Base-by-base conservation (phyloP, 2,888 invertebrate species). In the Parochlus steinenii region DNA sequence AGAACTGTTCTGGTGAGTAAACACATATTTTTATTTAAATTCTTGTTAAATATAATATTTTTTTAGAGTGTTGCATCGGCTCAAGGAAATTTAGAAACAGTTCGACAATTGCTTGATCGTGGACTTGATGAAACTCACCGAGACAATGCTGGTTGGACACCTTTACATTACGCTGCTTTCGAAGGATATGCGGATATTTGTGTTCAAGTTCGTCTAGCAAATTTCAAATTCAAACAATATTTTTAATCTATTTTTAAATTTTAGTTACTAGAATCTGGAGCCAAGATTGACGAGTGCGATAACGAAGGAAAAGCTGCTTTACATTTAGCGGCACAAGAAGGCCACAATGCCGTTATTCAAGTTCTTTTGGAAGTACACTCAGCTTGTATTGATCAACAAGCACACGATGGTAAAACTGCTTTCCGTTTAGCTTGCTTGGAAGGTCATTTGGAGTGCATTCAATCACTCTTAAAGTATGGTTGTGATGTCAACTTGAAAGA, bases 131-230 rank as follows among this genome's bases (percentile, higher is more conserved):
- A 85, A 47, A 82, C 82, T 40, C 85, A 85, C 50, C 64, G 83
- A 14, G 95, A 95, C 53, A 90, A 92, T 58, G 83, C 86, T 0
- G 93, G 95, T 0, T 95, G 93, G 95, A 93, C 95, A 1, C 92
- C 97, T 1, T 56, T 97, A 35, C 93, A 95, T 54, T 93, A 95
- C 53, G 81, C 93, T 0, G 86, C 93, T 10, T 93, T 92, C 54
- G 90, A 95, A 64, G 81, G 76, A 58, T 56, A 53, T 43, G 53
- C 54, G 29, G 58, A 59, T 40, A 56, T 59, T 37, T 58, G 58
- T 37, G 42, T 57, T 16, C 58, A 57, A 43, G 42, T 60, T 19
- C n/a, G n/a, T n/a, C n/a, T n/a, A n/a, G n/a, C n/a, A n/a, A n/a
- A n/a, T 19, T 32, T 2, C 44, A 69, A 82, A 89, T 61, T 71